Percentiles rank a stretch among this genome's conserved stretches.
These are phyloP conservation scores for Chiloscyllium plagiosum DNA, from an alignment of 2,113 vertebrate genomes.

Conservation along the genomic window DNA sequence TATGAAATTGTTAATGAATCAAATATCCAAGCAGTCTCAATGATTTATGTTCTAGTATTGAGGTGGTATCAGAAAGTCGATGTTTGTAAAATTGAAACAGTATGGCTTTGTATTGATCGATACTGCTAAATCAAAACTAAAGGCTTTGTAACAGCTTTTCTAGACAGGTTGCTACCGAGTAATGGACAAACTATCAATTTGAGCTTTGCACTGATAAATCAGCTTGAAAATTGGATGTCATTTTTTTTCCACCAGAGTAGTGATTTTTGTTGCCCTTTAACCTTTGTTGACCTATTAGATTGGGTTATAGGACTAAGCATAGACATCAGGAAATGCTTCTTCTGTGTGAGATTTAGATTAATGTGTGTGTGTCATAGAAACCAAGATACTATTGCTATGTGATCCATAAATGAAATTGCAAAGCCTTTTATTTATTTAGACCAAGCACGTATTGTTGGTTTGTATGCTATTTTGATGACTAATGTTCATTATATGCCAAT, in stretches of 20 bases:
- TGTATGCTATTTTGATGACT: background rate
- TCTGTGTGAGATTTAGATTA: slow-evolving; percentile 60
- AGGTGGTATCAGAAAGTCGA: slow-evolving; percentile 90
- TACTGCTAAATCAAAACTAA: slow-evolving; percentile 84
- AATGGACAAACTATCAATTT: slow-evolving; percentile 98
- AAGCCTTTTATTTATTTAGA: background rate
- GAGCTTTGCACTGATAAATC: slow-evolving; percentile 99
- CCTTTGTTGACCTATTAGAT: slow-evolving; percentile 76
- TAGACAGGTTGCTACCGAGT: slow-evolving; percentile 77
- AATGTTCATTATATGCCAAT: background rate
- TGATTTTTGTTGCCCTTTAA: slow-evolving; percentile 76
- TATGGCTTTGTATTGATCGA: slow-evolving; percentile 97
- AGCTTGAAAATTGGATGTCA: slow-evolving; percentile 99
- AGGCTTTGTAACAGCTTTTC: slow-evolving; percentile 87
- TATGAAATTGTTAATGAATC: slow-evolving; percentile 42
- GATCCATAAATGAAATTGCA: background rate
- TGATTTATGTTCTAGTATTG: slow-evolving; percentile 84
- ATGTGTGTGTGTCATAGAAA: slow-evolving; percentile 50
- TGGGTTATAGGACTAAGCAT: slow-evolving; percentile 86
- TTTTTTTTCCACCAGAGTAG: slow-evolving; percentile 69
- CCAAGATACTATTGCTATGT: slow-evolving; percentile 12
- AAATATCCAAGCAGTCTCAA: slow-evolving; percentile 19
- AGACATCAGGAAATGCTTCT: slow-evolving; percentile 70
- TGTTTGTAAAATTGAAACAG: slow-evolving; percentile 98
- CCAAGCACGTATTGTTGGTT: background rate